Conservation (phyloP, 53 echinoderm and acorn worm genomes). For the Astropecten irregularis region DNA sequence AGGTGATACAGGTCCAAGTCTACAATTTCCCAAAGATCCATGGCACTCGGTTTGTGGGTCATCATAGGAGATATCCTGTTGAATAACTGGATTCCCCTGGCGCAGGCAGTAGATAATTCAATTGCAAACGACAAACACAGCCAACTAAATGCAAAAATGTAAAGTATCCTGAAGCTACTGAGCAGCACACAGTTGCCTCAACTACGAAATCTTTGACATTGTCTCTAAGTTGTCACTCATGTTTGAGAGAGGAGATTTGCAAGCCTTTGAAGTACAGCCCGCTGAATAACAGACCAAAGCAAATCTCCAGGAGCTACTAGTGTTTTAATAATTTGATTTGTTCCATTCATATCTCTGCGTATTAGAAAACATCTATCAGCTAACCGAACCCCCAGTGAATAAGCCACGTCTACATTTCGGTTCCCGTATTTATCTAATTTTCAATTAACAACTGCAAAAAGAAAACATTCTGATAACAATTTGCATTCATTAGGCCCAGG, state of each 20-base stretch:
- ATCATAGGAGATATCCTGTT: constrained; percentile 57
- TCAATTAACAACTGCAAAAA: too few relatives aligned
- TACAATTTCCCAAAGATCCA: constrained; percentile 78
- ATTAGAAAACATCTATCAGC: too few relatives aligned
- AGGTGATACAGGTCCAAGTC: constrained; percentile 34
- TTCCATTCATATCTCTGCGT: neutral
- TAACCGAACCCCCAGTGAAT: too few relatives aligned
- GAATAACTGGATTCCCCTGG: constrained; percentile 68
- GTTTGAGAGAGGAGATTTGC: constrained; percentile 40
- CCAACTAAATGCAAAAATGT: constrained; percentile 45
- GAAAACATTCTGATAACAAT: too few relatives aligned
- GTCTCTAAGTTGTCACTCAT: constrained; percentile 48
- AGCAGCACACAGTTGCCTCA: constrained; percentile 19
- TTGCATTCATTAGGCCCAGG: too few relatives aligned
- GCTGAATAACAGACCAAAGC: constrained; percentile 26
- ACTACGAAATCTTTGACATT: constrained; percentile 38
- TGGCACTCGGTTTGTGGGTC: constrained; percentile 66
- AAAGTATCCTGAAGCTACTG: constrained; percentile 61
- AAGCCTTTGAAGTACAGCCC: constrained; percentile 53
- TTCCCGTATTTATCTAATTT: too few relatives aligned
- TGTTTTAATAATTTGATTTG: neutral
- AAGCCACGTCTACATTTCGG: too few relatives aligned
- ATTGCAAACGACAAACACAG: constrained; percentile 55
- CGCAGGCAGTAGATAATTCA: constrained; percentile 61
- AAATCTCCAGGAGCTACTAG: constrained; percentile 33